A percentile compares a stretch with the other conserved stretches of the same genome.
These are phyloP conservation scores for Planiliza haematocheilus DNA, from an alignment of 2,113 vertebrate genomes.

Conservation along the genomic window DNA sequence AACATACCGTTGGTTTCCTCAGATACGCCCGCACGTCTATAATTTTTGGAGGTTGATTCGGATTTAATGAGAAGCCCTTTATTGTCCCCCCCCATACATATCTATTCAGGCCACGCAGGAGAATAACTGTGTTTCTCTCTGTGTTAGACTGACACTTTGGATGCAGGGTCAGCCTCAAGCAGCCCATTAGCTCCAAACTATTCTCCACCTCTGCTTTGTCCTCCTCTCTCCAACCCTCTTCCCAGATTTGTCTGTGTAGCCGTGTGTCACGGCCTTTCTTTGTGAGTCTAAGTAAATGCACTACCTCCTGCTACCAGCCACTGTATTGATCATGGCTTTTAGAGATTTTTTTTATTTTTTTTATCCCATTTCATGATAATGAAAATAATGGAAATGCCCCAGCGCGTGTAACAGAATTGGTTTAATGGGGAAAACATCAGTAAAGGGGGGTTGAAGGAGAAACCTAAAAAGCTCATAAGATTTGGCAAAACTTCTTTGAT, in stretches of 20 bases:
- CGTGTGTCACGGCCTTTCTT: slow-evolving; percentile 39
- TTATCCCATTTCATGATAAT: slow-evolving; percentile 46
- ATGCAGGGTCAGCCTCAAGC: slow-evolving; percentile 60
- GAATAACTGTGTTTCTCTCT: slow-evolving; percentile 30
- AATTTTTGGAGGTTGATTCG: not conserved
- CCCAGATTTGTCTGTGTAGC: slow-evolving; percentile 44
- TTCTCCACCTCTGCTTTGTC: slow-evolving; percentile 49
- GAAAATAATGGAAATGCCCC: slow-evolving; percentile 38
- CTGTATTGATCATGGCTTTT: slow-evolving; percentile 39
- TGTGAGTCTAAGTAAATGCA: slow-evolving; percentile 56
- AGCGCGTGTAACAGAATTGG: slow-evolving; percentile 5
- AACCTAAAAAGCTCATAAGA: slow-evolving; percentile 12
- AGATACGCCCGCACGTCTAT: not conserved
- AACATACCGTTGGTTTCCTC: too few relatives aligned
- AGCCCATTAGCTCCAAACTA: slow-evolving; percentile 71
- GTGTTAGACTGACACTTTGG: slow-evolving; percentile 28
- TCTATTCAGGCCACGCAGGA: slow-evolving; percentile 16
- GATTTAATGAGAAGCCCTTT: slow-evolving; percentile 1
- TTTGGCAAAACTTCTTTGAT: slow-evolving; percentile 18
- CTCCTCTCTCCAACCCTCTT: slow-evolving; percentile 23
- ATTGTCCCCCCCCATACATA: not conserved
- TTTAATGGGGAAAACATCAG: slow-evolving; percentile 25
- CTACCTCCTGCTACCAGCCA: slow-evolving; percentile 29
- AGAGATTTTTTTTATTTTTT: too few relatives aligned
- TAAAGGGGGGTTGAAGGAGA: not conserved